Evolutionary conservation across 2,888 invertebrate species (phyloP).

Genomic region (Timema podura): DNA sequence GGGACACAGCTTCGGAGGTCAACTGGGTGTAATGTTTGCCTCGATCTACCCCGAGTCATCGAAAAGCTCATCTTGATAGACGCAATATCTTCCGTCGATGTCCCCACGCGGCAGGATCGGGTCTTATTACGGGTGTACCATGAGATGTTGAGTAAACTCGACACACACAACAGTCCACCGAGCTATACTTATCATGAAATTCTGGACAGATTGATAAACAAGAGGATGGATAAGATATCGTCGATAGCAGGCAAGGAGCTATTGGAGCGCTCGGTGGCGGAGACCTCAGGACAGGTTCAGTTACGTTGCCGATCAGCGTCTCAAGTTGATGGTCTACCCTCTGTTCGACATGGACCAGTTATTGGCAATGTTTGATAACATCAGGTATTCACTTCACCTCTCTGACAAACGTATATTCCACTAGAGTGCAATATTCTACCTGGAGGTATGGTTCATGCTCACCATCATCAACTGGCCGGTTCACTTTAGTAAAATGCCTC

Average conservation of each 20-base stretch:
- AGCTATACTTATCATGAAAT: constrained; percentile 35
- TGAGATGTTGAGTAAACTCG: constrained; percentile 40
- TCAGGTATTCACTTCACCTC: too few relatives aligned
- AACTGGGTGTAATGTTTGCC: constrained; percentile 43
- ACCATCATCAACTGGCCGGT: neutral
- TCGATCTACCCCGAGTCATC: constrained; percentile 46
- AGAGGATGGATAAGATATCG: constrained; percentile 44
- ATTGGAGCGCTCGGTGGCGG: constrained; percentile 47
- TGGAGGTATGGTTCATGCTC: neutral
- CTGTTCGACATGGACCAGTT: constrained; percentile 38
- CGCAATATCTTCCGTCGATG: constrained; percentile 39
- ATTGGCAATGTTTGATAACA: too few relatives aligned
- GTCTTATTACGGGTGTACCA: constrained; percentile 43
- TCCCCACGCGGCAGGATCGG: constrained; percentile 35
- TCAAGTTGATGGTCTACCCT: constrained; percentile 44
- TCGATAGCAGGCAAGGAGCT: constrained; percentile 49
- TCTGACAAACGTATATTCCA: too few relatives aligned
- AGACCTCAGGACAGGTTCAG: constrained; percentile 49
- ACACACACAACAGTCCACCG: constrained; percentile 31
- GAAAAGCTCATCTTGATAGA: constrained; percentile 48
- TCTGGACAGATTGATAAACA: constrained; percentile 45
- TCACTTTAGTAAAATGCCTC: too few relatives aligned
- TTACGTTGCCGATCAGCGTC: constrained; percentile 54
- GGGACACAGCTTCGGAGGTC: constrained; percentile 52
- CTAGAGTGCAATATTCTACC: too few relatives aligned